Evolutionary conservation across 1,140 invertebrate genomes (phyloP).

Genomic region (Hypsibius dujardini): DNA sequence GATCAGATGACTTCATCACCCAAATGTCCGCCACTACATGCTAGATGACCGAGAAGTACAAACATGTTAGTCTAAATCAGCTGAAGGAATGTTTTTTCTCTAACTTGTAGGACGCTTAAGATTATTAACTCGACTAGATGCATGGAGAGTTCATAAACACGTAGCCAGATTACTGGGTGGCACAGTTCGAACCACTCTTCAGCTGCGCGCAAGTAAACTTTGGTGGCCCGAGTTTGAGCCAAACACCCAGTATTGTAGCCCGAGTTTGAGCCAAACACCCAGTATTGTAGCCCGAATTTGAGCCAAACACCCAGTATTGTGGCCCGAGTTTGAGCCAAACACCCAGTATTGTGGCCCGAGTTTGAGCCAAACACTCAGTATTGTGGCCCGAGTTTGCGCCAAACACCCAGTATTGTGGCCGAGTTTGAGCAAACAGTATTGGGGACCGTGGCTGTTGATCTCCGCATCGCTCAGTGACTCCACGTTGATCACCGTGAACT

Average conservation of each 20-base stretch:
- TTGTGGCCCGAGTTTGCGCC: too few relatives aligned
- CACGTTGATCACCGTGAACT: slow-evolving; percentile 88
- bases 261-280: too few relatives aligned
- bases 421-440: slow-evolving; percentile 22
- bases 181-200: background rate
- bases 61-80: background rate
- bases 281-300: too few relatives aligned
- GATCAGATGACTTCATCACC: slow-evolving; percentile 69
- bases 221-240: too few relatives aligned
- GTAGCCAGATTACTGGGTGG: background rate
- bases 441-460: slow-evolving; percentile 25
- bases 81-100: too few relatives aligned
- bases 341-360: too few relatives aligned
- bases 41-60: slow-evolving; percentile 35
- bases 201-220: background rate
- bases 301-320: too few relatives aligned
- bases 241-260: too few relatives aligned
- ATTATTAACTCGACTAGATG: too few relatives aligned
- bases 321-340: too few relatives aligned
- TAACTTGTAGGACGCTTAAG: background rate
- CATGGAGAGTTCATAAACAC: too few relatives aligned
- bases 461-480: slow-evolving; percentile 62
- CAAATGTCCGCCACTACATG: slow-evolving; percentile 82
- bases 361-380: too few relatives aligned
- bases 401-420: slow-evolving; percentile 1